A percentile compares a stretch with the other conserved stretches of the same genome.
phyloP scores from a whole-genome alignment of 2,113 vertebrate genomes.

The western clawed frog (Xenopus tropicalis) region DNA sequence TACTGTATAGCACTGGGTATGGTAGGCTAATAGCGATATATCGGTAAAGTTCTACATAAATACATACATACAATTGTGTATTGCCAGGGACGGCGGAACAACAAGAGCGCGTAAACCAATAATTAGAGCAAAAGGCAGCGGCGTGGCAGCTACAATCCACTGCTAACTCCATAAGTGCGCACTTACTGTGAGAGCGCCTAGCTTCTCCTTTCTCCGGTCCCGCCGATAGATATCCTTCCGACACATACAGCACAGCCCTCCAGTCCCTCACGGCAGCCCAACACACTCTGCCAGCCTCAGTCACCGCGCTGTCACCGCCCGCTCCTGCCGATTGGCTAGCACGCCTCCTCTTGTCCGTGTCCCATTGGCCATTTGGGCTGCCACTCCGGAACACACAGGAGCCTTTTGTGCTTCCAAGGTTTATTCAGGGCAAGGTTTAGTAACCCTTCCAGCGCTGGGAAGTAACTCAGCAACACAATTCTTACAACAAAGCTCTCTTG shows the following conservation, averaged over 20 bases:
- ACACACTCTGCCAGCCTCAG: slow-evolving; percentile 8
- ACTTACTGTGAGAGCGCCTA: slow-evolving; percentile 4
- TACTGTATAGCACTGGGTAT: no score
- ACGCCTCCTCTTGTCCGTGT: not conserved
- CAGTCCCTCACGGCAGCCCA: not conserved
- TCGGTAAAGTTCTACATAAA: no score
- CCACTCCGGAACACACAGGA: slow-evolving; percentile 14
- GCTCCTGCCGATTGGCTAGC: not conserved
- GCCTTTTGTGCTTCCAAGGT: slow-evolving; percentile 32
- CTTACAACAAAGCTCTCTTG: no score
- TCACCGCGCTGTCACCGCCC: slow-evolving; percentile 27
- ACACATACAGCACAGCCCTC: not conserved
- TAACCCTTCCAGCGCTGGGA: slow-evolving; percentile 19
- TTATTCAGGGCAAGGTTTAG: slow-evolving; percentile 32
- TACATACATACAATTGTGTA: no score
- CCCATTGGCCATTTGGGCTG: not conserved
- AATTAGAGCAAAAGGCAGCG: no score
- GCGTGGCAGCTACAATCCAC: no score
- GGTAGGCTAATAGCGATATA: no score
- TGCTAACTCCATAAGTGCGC: no score
- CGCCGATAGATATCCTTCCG: not conserved
- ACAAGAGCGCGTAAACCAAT: no score
- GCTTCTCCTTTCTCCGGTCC: not conserved
- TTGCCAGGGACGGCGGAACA: no score
- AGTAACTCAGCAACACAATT: no score